A percentile compares a stretch with the other conserved stretches of the same genome.
These are phyloP conservation scores for Stramonita haemastoma DNA, from an alignment of 2,888 invertebrate genomes.

Conservation along the genomic window DNA sequence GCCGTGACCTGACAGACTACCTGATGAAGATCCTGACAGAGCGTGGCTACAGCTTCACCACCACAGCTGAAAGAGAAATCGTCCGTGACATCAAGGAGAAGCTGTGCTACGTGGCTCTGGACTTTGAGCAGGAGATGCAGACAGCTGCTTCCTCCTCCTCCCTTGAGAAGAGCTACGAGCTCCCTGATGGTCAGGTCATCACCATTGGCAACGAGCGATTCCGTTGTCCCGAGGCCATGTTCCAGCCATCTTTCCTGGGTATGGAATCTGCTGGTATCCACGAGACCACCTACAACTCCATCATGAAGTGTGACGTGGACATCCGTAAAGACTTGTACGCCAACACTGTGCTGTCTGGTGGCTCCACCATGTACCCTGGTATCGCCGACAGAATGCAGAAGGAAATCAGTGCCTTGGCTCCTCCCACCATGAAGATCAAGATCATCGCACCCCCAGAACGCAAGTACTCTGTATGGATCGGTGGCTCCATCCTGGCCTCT, in stretches of 20 bases:
- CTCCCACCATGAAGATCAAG: slow-evolving; percentile 83
- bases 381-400: slow-evolving; percentile 98
- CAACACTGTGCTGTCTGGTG: slow-evolving; percentile 88
- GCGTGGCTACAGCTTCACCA: too few species aligned
- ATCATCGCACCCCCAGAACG: slow-evolving; percentile 95
- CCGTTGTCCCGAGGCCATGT: slow-evolving; percentile 64
- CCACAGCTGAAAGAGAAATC: too few species aligned
- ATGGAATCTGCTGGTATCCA: slow-evolving; percentile 72
- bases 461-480: slow-evolving; percentile 99
- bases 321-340: slow-evolving; percentile 68
- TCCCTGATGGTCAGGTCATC: too few species aligned
- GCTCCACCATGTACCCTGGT: slow-evolving; percentile 97
- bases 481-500: slow-evolving; percentile 96
- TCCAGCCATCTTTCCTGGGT: slow-evolving; percentile 74
- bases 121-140: too few species aligned
- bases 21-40: too few species aligned
- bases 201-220: too few species aligned
- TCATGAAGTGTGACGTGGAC: slow-evolving; percentile 71
- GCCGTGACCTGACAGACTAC: too few species aligned
- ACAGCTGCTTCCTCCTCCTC: too few species aligned
- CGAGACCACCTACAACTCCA: slow-evolving; percentile 67
- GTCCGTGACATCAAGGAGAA: too few species aligned
- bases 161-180: too few species aligned
- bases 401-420: slow-evolving; percentile 92
- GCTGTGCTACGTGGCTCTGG: too few species aligned